Percentiles rank a stretch among this genome's conserved stretches.
Evolutionary conservation across 2,113 vertebrate species (phyloP).

Genomic region (Equus quagga): DNA sequence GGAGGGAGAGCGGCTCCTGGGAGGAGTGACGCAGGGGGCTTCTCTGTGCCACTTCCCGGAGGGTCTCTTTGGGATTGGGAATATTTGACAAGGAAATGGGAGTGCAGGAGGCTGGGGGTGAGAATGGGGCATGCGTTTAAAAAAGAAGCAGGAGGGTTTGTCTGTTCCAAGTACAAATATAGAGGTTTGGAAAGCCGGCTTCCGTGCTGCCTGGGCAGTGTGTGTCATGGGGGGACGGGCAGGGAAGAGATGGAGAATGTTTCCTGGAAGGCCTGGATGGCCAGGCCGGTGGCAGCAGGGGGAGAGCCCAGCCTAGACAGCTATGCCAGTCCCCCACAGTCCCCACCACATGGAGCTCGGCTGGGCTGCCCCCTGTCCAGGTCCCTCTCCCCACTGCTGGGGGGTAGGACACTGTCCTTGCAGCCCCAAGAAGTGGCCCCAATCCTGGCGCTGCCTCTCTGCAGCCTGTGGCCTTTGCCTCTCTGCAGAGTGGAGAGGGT

Average conservation of each 20-base stretch:
- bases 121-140: not conserved
- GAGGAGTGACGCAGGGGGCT: not conserved
- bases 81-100: not conserved
- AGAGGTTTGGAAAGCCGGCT: not conserved
- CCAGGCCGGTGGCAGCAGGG: not conserved
- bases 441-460: not conserved
- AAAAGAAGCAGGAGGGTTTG: not conserved
- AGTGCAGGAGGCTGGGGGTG: not conserved
- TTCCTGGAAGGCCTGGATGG: not conserved
- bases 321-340: no score
- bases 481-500: not conserved
- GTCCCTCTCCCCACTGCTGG: not conserved
- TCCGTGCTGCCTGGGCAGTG: not conserved
- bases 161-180: conserved; percentile 44
- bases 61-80: not conserved
- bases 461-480: not conserved
- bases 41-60: not conserved
- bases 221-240: not conserved
- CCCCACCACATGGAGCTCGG: not conserved
- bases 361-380: not conserved
- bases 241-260: not conserved
- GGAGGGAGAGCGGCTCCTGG: not conserved
- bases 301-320: not conserved
- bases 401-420: not conserved
- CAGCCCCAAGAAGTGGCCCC: not conserved